These are phyloP conservation scores for Macrophya alboannulata DNA, from an alignment of 2,888 invertebrate species.

Conservation along the genomic window DNA sequence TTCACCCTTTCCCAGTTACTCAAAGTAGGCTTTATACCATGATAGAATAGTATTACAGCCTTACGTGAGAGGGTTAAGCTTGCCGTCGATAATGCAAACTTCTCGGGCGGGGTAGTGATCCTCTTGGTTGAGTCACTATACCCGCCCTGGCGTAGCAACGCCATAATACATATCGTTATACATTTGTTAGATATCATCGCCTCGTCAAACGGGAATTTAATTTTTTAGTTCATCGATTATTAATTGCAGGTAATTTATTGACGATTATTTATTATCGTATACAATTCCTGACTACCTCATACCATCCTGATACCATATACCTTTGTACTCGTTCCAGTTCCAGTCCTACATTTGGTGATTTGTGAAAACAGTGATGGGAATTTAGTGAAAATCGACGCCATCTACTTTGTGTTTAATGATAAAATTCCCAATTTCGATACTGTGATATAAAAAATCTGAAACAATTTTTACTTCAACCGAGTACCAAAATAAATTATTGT, in stretches of 20 bases:
- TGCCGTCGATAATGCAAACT: conserved; percentile 76
- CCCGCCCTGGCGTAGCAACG: conserved; percentile 38
- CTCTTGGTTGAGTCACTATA: conserved; percentile 49
- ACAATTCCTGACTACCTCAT: background rate
- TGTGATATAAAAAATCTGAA: background rate
- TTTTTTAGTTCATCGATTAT: background rate
- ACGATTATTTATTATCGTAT: background rate
- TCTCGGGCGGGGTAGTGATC: conserved; percentile 56
- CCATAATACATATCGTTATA: background rate
- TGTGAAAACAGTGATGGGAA: background rate
- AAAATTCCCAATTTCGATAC: background rate
- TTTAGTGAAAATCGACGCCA: background rate
- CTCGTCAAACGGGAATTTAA: background rate
- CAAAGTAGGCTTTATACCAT: conserved; percentile 66
- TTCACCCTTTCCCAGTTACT: conserved; percentile 50
- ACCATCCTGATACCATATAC: background rate
- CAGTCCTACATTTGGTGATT: background rate
- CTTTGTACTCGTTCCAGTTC: background rate
- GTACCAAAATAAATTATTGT: background rate
- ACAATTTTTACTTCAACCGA: background rate
- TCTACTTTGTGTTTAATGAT: background rate
- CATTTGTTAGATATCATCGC: background rate
- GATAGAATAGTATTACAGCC: conserved; percentile 73
- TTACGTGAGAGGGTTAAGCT: conserved; percentile 73
- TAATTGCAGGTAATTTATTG: background rate